Evolutionary conservation across 2,113 vertebrate species (phyloP), one percentile per base, ranked within the genome.

Genomic region (Tenebrosternarchus preto): DNA sequence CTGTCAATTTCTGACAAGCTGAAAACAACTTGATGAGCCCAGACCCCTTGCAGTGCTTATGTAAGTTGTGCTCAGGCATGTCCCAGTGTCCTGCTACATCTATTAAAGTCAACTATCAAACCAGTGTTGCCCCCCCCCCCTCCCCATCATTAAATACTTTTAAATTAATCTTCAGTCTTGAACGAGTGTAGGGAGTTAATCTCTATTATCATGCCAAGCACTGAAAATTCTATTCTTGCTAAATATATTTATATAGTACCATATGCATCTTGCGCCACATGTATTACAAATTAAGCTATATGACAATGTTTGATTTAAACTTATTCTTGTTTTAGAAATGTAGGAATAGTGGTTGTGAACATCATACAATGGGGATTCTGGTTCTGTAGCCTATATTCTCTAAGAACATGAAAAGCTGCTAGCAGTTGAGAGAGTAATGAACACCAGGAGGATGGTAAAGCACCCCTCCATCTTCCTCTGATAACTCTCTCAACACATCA

Each of bases 401-500:
- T 39, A 20, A 68, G 36, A 50, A 50, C 20, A 39, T 39, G 39
- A 68, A 68, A 36, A 8, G 64, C 24, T n/a, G 31, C 39, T n/a
- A 50, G 33, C 64, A 39, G n/a, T 33, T 39, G 22, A 22, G 39
- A 33, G 19, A 68, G 12, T 68, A 15, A 39, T 39, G 64, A 31
- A 33, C n/a, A n/a, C n/a, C n/a, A n/a, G n/a, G n/a, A n/a, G n/a
- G n/a, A n/a, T n/a, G 33, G 12, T 36, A 64, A 63, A 73, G 63
- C 66, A 29, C 29, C 36, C 29, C 29, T 69, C 68, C 63, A 53
- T 22, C 39, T 25, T 24, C 61, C 63, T 70, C 53, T 61, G 61
- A n/a, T 79, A 64, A 69, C 20, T 79, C 76, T 53, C 55, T 75
- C 39, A 64, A n/a, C 36, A 72, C 61, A 36, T 33, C 24, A 27